Evolutionary conservation across 1,140 invertebrate genomes (phyloP), one percentile per base, ranked within the genome.

Genomic region (Eueides isabella): DNA sequence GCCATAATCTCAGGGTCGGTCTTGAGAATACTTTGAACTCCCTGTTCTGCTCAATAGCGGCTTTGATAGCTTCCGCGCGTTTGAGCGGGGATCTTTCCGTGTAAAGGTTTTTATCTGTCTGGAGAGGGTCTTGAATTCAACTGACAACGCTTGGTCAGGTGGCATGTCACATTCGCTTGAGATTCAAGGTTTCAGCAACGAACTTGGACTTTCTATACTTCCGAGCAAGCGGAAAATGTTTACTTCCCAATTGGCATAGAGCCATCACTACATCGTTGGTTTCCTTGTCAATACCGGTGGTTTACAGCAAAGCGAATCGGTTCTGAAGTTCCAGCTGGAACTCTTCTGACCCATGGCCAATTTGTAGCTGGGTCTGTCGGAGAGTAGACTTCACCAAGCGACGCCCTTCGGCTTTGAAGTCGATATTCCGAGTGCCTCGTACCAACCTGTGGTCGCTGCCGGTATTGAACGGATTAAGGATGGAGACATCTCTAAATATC

Each of bases 401-500:
- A 2, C 3, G 1, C 14, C 65, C 26, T 35, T 67, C 55, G 2
- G 1, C 1, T 5, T n/a, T 44, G 26, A 62, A 41, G 5, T 5
- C 5, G 0, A 73, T 73, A 67, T 73, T n/a, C n/a, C n/a, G n/a
- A n/a, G n/a, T n/a, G n/a, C n/a, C n/a, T n/a, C n/a, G n/a, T n/a
- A n/a, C n/a, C 31, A 71, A 33, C 29, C 75, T n/a, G 75, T 83
- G 69, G 70, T 78, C 73, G 48, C 74, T 77, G 31, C 72, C 74
- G 69, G 74, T 78, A 12, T 80, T 78, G n/a, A 78, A 68, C 74
- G 67, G 78, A 12, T 78, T 83, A 48, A 85, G 75, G 66, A 83
- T 80, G 11, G 78, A 78, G 70, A 83, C 72, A 78, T 85, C 75
- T 26, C 65, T 82, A 65, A 79, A 85, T 83, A 81, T 76, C 29